Conservation (phyloP, 2,797 vertebrate genomes). For the Atherinosoma microstoma region DNA sequence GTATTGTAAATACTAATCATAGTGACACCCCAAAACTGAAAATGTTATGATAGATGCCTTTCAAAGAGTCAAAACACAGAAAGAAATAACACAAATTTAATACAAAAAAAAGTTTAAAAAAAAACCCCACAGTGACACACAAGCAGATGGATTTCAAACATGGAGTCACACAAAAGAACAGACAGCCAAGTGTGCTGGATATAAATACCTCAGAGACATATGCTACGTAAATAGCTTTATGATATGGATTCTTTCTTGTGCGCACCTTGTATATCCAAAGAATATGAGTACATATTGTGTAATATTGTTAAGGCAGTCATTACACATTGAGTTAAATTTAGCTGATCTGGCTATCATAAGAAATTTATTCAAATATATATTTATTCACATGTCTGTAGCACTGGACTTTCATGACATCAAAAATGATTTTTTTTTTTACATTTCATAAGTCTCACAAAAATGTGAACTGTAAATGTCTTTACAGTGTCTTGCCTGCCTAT, state of each 20-base stretch:
- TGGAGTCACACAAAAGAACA: slow-evolving; percentile 26
- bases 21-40: not conserved
- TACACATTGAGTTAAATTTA: slow-evolving; percentile 40
- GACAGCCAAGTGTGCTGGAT: slow-evolving; percentile 37
- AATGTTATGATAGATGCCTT: not conserved
- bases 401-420: not conserved
- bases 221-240: slow-evolving; percentile 58
- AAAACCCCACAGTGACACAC: slow-evolving; percentile 25
- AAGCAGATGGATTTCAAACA: slow-evolving; percentile 37
- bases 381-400: slow-evolving; percentile 18
- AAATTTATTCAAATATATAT: slow-evolving; percentile 1
- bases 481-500: not conserved
- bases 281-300: slow-evolving; percentile 36
- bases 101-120: slow-evolving; percentile 1
- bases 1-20: not conserved
- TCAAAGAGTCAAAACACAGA: not conserved
- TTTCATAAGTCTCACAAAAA: slow-evolving; percentile 21
- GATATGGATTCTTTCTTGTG: slow-evolving; percentile 39
- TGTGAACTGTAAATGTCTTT: slow-evolving; percentile 13
- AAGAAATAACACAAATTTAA: slow-evolving; percentile 14
- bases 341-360: slow-evolving; percentile 29
- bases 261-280: slow-evolving; percentile 21
- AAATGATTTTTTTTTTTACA: not conserved
- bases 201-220: slow-evolving; percentile 51
- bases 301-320: slow-evolving; percentile 36